Conservation (phyloP, 2,797 vertebrate genomes). For the Catostomus latipinnis region DNA sequence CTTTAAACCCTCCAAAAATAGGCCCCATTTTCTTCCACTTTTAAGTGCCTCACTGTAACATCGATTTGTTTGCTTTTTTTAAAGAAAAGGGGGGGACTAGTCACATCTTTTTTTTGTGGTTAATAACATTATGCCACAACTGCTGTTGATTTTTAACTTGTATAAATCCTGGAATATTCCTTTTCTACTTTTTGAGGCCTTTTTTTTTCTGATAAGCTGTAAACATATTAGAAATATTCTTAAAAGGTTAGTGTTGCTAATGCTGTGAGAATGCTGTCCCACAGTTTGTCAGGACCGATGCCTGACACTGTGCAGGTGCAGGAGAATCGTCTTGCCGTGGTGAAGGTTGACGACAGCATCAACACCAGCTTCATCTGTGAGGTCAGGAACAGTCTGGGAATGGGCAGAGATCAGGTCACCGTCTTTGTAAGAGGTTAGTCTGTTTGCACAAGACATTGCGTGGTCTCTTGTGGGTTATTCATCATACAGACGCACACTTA, state of each 20-base stretch:
- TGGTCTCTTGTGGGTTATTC: neutral
- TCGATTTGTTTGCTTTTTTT: no score
- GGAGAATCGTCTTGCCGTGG: slow-evolving; percentile 76
- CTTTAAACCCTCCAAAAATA: no score
- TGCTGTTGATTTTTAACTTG: no score
- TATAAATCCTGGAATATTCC: no score
- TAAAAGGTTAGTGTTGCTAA: neutral
- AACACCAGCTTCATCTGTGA: slow-evolving; percentile 90
- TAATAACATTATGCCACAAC: no score
- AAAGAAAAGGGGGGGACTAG: no score
- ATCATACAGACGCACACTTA: slow-evolving; percentile 24
- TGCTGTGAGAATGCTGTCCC: neutral
- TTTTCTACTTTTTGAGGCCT: no score
- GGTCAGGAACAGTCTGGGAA: slow-evolving; percentile 82
- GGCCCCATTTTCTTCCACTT: no score
- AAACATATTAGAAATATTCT: neutral
- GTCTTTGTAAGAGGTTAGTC: slow-evolving; percentile 83
- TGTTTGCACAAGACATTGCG: neutral
- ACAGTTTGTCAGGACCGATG: slow-evolving; percentile 76
- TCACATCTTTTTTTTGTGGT: no score
- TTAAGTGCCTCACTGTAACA: no score
- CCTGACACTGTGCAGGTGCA: slow-evolving; percentile 73
- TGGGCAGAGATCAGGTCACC: slow-evolving; percentile 74
- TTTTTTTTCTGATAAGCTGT: no score
- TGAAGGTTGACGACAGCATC: slow-evolving; percentile 80